phyloP scores from a whole-genome alignment of 1,140 invertebrate species.

The Apis laboriosa region DNA sequence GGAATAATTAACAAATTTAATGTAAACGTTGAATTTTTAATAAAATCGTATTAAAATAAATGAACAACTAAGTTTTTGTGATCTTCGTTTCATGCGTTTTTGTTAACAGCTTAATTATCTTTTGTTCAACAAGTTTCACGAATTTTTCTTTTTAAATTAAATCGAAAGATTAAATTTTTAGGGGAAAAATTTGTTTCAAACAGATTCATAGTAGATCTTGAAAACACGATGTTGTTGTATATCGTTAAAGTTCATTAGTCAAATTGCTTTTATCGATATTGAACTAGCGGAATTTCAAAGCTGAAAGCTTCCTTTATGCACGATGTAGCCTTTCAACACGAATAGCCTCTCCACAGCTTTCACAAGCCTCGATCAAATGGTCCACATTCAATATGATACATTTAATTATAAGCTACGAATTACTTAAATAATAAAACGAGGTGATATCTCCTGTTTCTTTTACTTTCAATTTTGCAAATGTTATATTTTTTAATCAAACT shows the following conservation, averaged over 20 bases:
- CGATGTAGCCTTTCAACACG: background rate
- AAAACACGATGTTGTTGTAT: background rate
- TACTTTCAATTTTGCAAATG: background rate
- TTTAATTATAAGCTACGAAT: slow-evolving; percentile 3
- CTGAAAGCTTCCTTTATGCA: background rate
- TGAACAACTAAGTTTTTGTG: too few species aligned
- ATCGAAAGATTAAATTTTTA: too few species aligned
- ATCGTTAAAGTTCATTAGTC: slow-evolving; percentile 10
- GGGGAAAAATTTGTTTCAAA: background rate
- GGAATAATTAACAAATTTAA: too few species aligned
- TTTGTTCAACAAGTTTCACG: background rate
- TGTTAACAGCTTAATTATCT: too few species aligned
- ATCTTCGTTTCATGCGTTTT: too few species aligned
- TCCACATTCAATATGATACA: background rate
- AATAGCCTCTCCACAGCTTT: background rate
- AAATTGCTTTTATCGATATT: slow-evolving; percentile 21
- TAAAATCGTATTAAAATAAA: too few species aligned
- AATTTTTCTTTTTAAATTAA: background rate
- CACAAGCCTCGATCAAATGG: background rate
- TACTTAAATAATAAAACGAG: background rate
- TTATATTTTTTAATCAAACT: too few species aligned
- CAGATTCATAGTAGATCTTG: background rate
- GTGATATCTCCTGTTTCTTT: background rate
- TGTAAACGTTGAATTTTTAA: too few species aligned
- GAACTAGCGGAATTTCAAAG: background rate